Evolutionary conservation across 1,140 invertebrate species (phyloP), one percentile per base, ranked within the genome.

Genomic region (Brachystomella parvula): DNA sequence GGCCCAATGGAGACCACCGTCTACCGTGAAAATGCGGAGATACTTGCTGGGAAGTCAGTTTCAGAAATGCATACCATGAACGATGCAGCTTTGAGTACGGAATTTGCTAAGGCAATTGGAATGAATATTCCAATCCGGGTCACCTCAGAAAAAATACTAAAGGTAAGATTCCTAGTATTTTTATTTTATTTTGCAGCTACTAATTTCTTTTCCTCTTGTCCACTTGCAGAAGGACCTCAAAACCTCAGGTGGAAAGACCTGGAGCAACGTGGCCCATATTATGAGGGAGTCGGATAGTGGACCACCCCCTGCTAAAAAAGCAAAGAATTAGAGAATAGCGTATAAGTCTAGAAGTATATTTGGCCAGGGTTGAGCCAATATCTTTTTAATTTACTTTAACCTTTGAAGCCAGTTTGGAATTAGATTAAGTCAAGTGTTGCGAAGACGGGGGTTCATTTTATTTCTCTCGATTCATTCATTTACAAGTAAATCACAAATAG

Each of bases 11-110:
- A 65, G 12, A 9, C 58, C 2, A 65, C 63, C 17, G 44, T 68
- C 1, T 61, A 60, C 53, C 39, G 47, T 3, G 33, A 64, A 59
- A 65, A 65, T 35, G 67, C 62, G 12, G 67, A 68, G 33, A 56
- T 32, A 15, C 47, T 68, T 17, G 24, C 29, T n/a, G 61, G 62
- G 3, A 68, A 64, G 44, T 39, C 57, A n/a, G 58, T 62, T 6
- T n/a, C 32, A 3, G 60, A 62, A 12, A 62, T 62, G 30, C 60
- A 62, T 24, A 29, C 2, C 9, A 47, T 47, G 33, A 39, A 62
- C 60, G 60, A 62, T 62, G 60, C 26, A 24, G 33, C 32, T 44
- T 47, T 62, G 35, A 62, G 31, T 28, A 15, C 30, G 3, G 60
- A 39, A 39, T 62, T 62, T 32, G 26, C 12, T 6, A 39, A 47